Base-by-base conservation (phyloP, 1,140 invertebrate genomes). In the Drosophila nigromelanica region DNA sequence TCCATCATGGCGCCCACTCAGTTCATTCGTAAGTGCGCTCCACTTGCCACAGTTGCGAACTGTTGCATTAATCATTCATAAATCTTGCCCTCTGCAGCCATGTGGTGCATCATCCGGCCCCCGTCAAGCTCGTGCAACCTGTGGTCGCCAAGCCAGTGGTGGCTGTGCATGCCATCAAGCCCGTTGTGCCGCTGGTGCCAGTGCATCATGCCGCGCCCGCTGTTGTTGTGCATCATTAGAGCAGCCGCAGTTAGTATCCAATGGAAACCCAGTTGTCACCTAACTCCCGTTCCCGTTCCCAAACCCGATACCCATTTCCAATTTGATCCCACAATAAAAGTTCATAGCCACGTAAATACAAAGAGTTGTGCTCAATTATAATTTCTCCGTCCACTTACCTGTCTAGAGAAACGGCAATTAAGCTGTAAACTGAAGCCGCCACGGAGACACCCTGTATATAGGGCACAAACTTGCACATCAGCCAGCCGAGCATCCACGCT, bases 371-470 rank as follows among this genome's bases (percentile, higher is more conserved):
- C 21, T 43, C 27, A 30, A 45, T 43, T 50, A 35, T 35, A 37
- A 11, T 58, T 43, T 56, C 62, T 47, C 60, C 11, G 40, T 15
- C 6, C 39, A 93, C 94, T 94, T 93, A 98, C 97, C 97, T 96
- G 93, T 99, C 98, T 40, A 98, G 93, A 61, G 98, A 98, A 10
- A 99, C 97, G 12, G 97, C 97, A 55, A 98, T 97, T 35, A 99
- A 93, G 73, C 97, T 98, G 93, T 98, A 98, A 51, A 98, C 97
- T 1, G 98, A 99, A 15, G 97, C 97, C 48, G 97, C 97, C 0
- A 99, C 97, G 0, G 97, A 98, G 18, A 98, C 96, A 48, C 97
- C 97, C 92, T 98, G 97, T 73, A 99, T 95, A 92, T 98, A 99
- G 2, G 97, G 96, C 21, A 98, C 97, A 2, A 96, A 96, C 93